Base-by-base conservation (phyloP, 2,888 invertebrate genomes). In the Herminia tarsipennalis region DNA sequence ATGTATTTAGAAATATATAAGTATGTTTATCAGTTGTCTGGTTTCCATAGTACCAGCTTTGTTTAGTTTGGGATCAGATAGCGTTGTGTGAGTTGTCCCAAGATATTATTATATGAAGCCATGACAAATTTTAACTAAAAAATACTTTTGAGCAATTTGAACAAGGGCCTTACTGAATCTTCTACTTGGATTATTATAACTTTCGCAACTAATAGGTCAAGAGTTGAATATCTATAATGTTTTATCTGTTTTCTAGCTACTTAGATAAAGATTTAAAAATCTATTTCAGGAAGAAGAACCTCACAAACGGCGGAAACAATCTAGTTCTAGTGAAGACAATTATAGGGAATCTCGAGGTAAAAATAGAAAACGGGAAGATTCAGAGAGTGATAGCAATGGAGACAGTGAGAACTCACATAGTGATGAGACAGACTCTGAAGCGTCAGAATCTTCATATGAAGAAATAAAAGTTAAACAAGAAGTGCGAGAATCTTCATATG, bases 201-300 rank as follows among this genome's bases (percentile, higher is more conserved):
- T n/a, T n/a, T n/a, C n/a, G n/a, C n/a, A n/a, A n/a, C n/a, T n/a
- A n/a, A n/a, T n/a, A n/a, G n/a, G n/a, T n/a, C n/a, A n/a, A n/a
- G n/a, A n/a, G n/a, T n/a, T n/a, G n/a, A 22, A n/a, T 22, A 22
- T 22, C 3, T 22, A 22, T n/a, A 2, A 1, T 22, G 9, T 4
- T 22, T 22, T 1, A n/a, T n/a, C 8, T n/a, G 3, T 20, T 5
- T 20, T 22, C 3, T 22, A 22, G n/a, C 9, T 29, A 14, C 14
- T 14, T 29, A n/a, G 3, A 5, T 10, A n/a, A n/a, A n/a, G 1
- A 25, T 8, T 17, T 25, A 5, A 6, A 5, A 22, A 6, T 10
- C 4, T 25, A 36, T 70, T 79, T 52, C 56, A 89, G 88, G 87
- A 89, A 38, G 88, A 89, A 51, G 80, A 87, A 48, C 66, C 75